A percentile compares a stretch with the other conserved stretches of the same genome.
Evolutionary conservation across 2,113 vertebrate species (phyloP).

Genomic region (Eudyptes chrysolophus): DNA sequence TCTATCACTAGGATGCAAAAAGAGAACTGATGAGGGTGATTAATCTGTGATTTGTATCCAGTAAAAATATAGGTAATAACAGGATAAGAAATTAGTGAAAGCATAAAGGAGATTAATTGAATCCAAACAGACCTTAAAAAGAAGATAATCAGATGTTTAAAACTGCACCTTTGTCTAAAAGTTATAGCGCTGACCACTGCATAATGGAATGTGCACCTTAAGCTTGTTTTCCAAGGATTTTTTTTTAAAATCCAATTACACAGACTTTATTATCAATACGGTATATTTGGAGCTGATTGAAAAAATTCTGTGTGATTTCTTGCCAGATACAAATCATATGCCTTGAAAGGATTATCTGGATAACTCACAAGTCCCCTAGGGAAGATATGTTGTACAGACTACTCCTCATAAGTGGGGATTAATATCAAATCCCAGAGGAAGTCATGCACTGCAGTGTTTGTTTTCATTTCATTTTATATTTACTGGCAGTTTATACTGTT

Average conservation of each 20-base stretch:
- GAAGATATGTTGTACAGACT: constrained; percentile 61
- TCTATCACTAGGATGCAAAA: not conserved
- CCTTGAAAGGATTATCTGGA: constrained; percentile 45
- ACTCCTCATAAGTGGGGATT: constrained; percentile 55
- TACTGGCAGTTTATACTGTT: constrained; percentile 54
- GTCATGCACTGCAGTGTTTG: constrained; percentile 54
- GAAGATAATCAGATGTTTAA: not conserved
- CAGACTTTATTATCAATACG: not conserved
- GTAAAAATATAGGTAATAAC: not conserved
- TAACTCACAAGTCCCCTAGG: constrained; percentile 43
- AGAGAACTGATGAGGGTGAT: not conserved
- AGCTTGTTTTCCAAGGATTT: not conserved
- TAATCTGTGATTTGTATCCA: not conserved
- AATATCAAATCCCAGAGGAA: constrained; percentile 64
- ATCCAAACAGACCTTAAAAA: not conserved
- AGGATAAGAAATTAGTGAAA: not conserved
- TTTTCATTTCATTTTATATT: constrained; percentile 60
- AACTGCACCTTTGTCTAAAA: not conserved
- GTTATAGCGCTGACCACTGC: not conserved
- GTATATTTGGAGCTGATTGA: constrained; percentile 19
- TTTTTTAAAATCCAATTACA: not conserved
- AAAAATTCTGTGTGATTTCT: constrained; percentile 21
- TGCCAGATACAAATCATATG: constrained; percentile 33
- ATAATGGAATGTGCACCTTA: not conserved
- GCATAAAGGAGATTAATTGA: not conserved